A percentile compares a stretch with the other conserved stretches of the same genome.
phyloP scores from a whole-genome alignment of 2,797 vertebrate species.

The Pseudomugil gertrudae region DNA sequence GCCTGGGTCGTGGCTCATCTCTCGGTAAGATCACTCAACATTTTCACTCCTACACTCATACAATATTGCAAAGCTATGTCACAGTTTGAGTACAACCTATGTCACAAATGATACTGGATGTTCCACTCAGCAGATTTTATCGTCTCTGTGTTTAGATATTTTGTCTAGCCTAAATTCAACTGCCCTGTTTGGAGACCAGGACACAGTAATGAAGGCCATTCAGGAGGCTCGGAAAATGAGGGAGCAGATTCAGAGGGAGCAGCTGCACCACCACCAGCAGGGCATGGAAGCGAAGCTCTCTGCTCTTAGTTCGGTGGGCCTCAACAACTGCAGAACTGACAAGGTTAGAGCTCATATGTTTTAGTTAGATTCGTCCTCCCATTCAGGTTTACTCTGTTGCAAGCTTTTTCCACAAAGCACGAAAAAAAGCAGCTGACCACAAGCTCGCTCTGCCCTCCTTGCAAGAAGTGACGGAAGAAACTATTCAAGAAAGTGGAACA shows the following conservation, averaged over 20 bases:
- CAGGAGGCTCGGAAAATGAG: slow-evolving; percentile 99
- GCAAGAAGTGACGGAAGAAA: slow-evolving; percentile 54
- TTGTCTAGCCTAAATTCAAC: slow-evolving; percentile 99
- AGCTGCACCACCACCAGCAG: slow-evolving; percentile 91
- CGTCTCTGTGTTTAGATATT: slow-evolving; percentile 85
- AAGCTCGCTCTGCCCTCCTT: slow-evolving; percentile 29
- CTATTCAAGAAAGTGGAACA: slow-evolving; percentile 70
- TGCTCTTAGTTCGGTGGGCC: slow-evolving; percentile 89
- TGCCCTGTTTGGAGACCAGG: slow-evolving; percentile 98
- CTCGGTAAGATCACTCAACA: slow-evolving; percentile 84
- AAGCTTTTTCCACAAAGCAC: slow-evolving; percentile 26
- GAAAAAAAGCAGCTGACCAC: slow-evolving; percentile 37
- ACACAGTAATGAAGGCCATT: slow-evolving; percentile 99
- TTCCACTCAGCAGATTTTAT: slow-evolving; percentile 8
- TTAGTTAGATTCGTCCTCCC: slow-evolving; percentile 2
- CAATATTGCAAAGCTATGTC: not conserved
- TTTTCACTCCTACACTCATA: slow-evolving; percentile 25
- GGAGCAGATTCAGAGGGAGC: slow-evolving; percentile 97
- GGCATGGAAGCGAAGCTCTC: slow-evolving; percentile 93
- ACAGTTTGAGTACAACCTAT: not conserved
- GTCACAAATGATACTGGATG: not conserved
- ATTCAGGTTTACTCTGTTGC: slow-evolving; percentile 32
- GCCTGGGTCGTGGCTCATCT: slow-evolving; percentile 84
- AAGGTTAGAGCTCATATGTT: slow-evolving; percentile 84
- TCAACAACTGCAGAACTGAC: slow-evolving; percentile 90